Percentiles rank a stretch among this genome's conserved stretches.
phyloP scores from a whole-genome alignment of 2,797 vertebrate species.

The Cryptoprocta ferox region DNA sequence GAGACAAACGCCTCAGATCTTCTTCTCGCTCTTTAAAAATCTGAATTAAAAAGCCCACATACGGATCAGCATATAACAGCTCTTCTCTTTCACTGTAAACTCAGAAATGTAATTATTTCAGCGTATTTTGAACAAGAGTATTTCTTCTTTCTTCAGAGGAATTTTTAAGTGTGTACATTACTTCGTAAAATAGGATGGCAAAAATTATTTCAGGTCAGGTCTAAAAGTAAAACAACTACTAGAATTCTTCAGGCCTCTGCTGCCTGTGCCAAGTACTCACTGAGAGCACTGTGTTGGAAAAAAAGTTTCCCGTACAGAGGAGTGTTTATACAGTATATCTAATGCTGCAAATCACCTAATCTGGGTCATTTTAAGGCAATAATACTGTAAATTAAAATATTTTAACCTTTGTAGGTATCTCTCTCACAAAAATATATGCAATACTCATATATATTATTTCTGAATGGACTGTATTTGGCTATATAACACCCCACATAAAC shows the following conservation, averaged over 20 bases:
- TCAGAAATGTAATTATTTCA: conserved; percentile 44
- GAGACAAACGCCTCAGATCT: conserved; percentile 95
- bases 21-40: conserved; percentile 99
- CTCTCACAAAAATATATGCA: neutral
- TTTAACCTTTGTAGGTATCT: conserved; percentile 18
- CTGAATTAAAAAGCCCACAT: conserved; percentile 81
- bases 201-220: conserved; percentile 50
- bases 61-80: conserved; percentile 53
- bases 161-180: conserved; percentile 47
- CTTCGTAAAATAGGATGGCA: conserved; percentile 46
- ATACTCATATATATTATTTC: neutral
- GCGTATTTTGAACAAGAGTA: conserved; percentile 49
- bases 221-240: conserved; percentile 25
- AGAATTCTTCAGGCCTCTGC: conserved; percentile 24
- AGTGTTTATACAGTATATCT: conserved; percentile 18
- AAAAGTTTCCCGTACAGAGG: neutral
- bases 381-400: conserved; percentile 39
- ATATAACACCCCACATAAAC: neutral
- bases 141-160: conserved; percentile 20
- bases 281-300: neutral
- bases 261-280: neutral
- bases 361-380: conserved; percentile 42
- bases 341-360: conserved; percentile 41
- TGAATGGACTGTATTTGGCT: neutral
- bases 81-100: neutral